Evolutionary conservation across 23 tunicate species (phyloP), one percentile per base, ranked within the genome.

Genomic region (Ciona savignyi): DNA sequence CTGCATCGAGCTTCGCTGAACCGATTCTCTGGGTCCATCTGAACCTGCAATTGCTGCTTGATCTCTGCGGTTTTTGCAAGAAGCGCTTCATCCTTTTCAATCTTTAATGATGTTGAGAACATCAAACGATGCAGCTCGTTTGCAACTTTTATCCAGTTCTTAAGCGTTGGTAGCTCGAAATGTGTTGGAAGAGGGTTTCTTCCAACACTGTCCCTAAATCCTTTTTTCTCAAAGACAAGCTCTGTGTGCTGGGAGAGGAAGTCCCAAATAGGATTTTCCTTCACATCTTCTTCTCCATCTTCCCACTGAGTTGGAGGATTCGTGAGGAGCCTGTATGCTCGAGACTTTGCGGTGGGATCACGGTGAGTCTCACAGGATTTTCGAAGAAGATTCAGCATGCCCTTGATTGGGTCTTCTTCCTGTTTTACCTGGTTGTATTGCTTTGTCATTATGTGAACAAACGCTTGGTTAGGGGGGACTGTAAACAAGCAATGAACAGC

Each of bases 391-490:
- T 76, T 33, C 9, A 91, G 67, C 91, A 91, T 91, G 67, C 83
- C 76, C 23, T 71, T 72, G 0, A 84, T 81, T 2, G 97, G 91
- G 66, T 91, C 89, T 68, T 84, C 86, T 25, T 77, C 83, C 60
- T 49, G 51, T 76, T 72, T 79, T 21, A 80, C 80, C 26, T 71
- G 51, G 19, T 80, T 63, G 61, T 68, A 79, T 62, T 84, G 85
- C 1, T 85, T 82, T 30, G 97, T 80, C 90, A 91, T 91, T 20
- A 91, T 91, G 35, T 91, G 97, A 70, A 84, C 83, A 91, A 79
- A 91, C 0, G 87, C 87, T 77, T 87, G 89, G 35, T 95, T 95
- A 0, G 86, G 89, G 70, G 96, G 99, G 34, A 95, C 99, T 65
- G 97, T 95, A 68, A 95, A 95, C 61, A 95, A 63, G 33, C 86